phyloP scores from a whole-genome alignment of 2,797 vertebrate species.

The Acanthurus leucopareius region DNA sequence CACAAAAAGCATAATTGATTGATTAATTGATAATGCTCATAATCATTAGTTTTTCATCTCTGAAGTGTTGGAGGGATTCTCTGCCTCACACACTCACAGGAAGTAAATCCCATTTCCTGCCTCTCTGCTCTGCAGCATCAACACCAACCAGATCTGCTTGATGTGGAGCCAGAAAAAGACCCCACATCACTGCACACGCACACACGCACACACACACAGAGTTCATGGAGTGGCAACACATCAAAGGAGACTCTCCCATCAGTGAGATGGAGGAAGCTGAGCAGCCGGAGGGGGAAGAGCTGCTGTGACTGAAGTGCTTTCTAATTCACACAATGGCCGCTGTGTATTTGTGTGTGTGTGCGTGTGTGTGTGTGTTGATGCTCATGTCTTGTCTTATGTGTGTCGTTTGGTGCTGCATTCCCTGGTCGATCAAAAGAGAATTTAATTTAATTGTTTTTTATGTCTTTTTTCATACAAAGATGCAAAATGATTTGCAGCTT shows the following conservation, averaged over 20 bases:
- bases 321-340: constrained; percentile 62
- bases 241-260: constrained; percentile 60
- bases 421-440: background rate
- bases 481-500: background rate
- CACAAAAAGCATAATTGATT: background rate
- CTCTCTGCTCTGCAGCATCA: constrained; percentile 64
- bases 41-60: background rate
- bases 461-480: background rate
- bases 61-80: background rate
- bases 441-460: background rate
- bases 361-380: constrained; percentile 13
- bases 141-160: constrained; percentile 75
- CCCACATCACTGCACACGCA: constrained; percentile 23
- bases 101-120: constrained; percentile 74
- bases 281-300: constrained; percentile 65
- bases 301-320: constrained; percentile 76
- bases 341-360: constrained; percentile 11
- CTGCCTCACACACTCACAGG: constrained; percentile 46
- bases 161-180: constrained; percentile 68
- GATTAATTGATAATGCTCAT: background rate
- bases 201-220: constrained; percentile 28
- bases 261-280: constrained; percentile 65
- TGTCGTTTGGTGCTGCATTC: constrained; percentile 9
- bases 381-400: background rate
- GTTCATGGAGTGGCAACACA: constrained; percentile 52